A percentile compares a stretch with the other conserved stretches of the same genome.
Conservation (phyloP, 2,888 invertebrate genomes). For the Acleris laterana region DNA sequence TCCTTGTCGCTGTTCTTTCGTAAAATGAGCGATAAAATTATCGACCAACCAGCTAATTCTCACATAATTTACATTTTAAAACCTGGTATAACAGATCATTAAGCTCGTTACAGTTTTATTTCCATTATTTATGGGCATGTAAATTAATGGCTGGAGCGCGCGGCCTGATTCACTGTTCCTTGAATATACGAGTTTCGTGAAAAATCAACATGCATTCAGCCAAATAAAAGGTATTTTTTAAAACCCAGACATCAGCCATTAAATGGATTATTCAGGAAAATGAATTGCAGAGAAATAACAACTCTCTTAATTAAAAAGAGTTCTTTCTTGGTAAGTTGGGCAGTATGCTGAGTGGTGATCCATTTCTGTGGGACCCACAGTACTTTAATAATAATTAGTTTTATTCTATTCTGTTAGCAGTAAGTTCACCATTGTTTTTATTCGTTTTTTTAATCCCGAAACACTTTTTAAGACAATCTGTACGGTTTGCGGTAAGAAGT, state of each 20-base stretch:
- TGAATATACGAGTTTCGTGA: constrained; percentile 14
- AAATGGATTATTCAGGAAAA: background rate
- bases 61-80: constrained; percentile 23
- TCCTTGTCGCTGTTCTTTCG: no score
- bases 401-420: no score
- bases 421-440: no score
- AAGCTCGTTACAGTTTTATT: constrained; percentile 34
- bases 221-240: background rate
- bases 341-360: no score
- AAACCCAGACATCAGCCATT: background rate
- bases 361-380: no score
- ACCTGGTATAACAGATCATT: constrained; percentile 29
- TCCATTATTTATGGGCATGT: constrained; percentile 28
- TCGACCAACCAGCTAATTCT: background rate
- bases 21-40: no score
- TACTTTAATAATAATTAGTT: no score
- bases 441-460: no score
- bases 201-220: no score
- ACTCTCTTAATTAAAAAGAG: background rate
- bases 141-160: constrained; percentile 22
- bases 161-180: constrained; percentile 9
- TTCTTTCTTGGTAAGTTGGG: no score
- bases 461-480: no score
- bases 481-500: no score
- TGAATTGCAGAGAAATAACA: background rate